Base-by-base conservation (phyloP, 92 coral and sea anemone genomes). In the Zoanthus sociatus region DNA sequence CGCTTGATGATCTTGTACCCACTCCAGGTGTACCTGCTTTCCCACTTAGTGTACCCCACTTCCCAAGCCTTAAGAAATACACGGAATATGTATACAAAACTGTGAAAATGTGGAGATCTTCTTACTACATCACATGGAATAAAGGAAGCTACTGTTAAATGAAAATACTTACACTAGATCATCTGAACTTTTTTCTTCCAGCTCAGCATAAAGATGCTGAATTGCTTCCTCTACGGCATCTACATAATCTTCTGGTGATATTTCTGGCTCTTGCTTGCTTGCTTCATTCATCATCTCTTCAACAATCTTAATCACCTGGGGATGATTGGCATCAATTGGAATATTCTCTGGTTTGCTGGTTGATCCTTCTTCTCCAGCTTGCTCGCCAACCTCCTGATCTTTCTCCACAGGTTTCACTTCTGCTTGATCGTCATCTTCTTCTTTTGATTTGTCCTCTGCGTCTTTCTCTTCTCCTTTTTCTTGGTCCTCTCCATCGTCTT, bases 211-310 rank as follows among this genome's bases (percentile, higher is more conserved):
- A 54, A 94, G 90, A 74, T 92, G 87, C 33, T 90, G 97, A 50
- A 97, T 89, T 45, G 99, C 98, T 87, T 95, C 99, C 50, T 97
- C 99, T 0, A 97, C 90, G 47, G 90, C 97, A 21, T 94, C 98
- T 11, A 92, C 94, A 84, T 92, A 97, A 88, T 97, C 99, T 37
- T 97, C 99, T 13, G 99, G 89, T 4, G 98, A 77, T 44, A 97
- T 87, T 33, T 97, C 98, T 0, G 95, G 94, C 67, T 97, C 99
- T 33, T 92, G 92, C 79, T 92, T 89, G 71, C 88, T 95, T 46
- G 99, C 97, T 82, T 95, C 99, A 0, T 87, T 76, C 94, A 97
- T 89, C 55, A 78, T 92, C 58, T 95, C 98, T 37, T 85, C 92
- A 69, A 97, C 94, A 4, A 97, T 78, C 45, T 87, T 95, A 33